Conservation (phyloP, 2,888 invertebrate genomes). For the Hylaea fasciaria region DNA sequence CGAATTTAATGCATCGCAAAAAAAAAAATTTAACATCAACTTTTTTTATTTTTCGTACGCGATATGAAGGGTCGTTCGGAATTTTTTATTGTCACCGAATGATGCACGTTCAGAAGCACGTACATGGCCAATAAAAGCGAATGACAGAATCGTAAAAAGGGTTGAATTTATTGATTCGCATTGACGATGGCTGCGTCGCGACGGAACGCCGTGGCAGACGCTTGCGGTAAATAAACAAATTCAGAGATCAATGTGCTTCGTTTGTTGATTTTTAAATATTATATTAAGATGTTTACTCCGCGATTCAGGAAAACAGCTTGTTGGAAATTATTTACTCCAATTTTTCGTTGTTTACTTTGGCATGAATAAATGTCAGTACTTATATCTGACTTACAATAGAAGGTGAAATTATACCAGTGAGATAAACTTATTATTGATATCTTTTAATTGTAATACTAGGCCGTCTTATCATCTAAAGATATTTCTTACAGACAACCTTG, state of each 20-base stretch:
- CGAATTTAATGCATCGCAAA: constrained; percentile 45
- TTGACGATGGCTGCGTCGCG: constrained; percentile 63
- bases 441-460: no score
- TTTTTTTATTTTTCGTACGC: constrained; percentile 64
- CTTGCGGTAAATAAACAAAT: background rate
- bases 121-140: constrained; percentile 76
- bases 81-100: constrained; percentile 75
- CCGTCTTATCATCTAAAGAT: no score
- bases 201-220: background rate
- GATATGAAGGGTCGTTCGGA: constrained; percentile 69
- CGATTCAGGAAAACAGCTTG: no score
- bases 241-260: background rate
- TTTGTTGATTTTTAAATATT: no score
- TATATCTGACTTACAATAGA: no score
- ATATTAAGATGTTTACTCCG: no score
- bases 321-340: no score
- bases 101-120: constrained; percentile 76
- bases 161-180: constrained; percentile 82
- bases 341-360: no score
- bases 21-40: constrained; percentile 58
- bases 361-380: no score
- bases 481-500: no score
- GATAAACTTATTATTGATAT: no score
- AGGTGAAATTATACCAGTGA: no score
- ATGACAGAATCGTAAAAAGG: constrained; percentile 81